Base-by-base conservation (phyloP, 2,113 vertebrate genomes). In the Phaetusa simplex region DNA sequence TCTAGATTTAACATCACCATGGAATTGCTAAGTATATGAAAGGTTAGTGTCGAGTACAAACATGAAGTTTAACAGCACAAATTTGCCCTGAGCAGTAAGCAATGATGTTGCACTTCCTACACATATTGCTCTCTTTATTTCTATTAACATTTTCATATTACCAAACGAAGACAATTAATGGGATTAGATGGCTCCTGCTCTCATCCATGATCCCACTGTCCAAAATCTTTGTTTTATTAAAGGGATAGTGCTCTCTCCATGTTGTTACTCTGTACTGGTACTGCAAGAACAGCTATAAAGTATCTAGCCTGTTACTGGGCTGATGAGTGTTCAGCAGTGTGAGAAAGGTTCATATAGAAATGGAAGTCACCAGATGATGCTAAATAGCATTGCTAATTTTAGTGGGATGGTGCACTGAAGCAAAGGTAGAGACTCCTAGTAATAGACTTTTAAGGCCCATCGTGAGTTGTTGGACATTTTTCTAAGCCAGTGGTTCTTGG, bases 231-330 rank as follows among this genome's bases (percentile, higher is more conserved):
- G 4, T 43, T 84, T 61, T 70, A 43, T 77, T 42, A 42, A 69
- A 64, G 32, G 8, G 2, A 59, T 24, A 55, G 27, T 45, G 5
- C 0, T 3, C 12, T 65, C 13, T 64, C 16, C 2, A 0, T 65
- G 40, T 65, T 81, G 34, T 34, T 62, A 49, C n/a, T 86, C 32
- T 88, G 12, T 55, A 34, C 30, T 88, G 26, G 9, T 69, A 38
- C 14, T 88, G 24, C 29, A 86, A 59, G 19, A 50, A 69, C 8
- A 83, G 12, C 30, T 89, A 24, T 43, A 43, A 79, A 27, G 40
- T 59, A 36, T 67, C 30, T 58, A 71, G 21, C 9, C 22, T 13
- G 12, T 67, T 76, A 40, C 17, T 58, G 47, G 47, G 21, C 20
- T 22, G 20, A 29, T 36, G 12, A 50, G 5, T 11, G n/a, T 61